phyloP scores from a whole-genome alignment of 2,113 vertebrate genomes.

The Fulmarus glacialis region DNA sequence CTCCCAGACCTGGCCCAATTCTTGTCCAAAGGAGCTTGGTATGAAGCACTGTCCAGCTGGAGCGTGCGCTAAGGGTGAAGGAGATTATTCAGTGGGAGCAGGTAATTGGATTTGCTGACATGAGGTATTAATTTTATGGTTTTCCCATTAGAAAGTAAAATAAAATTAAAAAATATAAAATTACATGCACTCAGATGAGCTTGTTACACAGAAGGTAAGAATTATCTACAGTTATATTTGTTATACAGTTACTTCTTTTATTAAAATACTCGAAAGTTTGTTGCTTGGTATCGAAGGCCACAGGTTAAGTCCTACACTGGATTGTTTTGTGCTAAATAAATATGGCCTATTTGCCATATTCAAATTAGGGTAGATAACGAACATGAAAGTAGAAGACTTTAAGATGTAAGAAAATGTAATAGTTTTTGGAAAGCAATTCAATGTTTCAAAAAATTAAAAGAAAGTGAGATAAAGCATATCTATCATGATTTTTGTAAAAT shows the following conservation, averaged over 20 bases:
- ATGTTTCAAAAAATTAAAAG: not conserved
- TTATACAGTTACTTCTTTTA: not conserved
- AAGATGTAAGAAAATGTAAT: not conserved
- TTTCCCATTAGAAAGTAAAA: not conserved
- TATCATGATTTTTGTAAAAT: not conserved
- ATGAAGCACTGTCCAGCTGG: not conserved
- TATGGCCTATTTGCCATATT: not conserved
- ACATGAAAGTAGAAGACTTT: not conserved
- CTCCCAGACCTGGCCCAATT: not conserved
- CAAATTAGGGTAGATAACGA: not conserved
- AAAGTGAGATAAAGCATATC: not conserved
- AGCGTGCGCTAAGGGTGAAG: fast-evolving
- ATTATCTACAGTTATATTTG: not conserved
- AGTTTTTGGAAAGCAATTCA: not conserved
- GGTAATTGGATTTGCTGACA: not conserved
- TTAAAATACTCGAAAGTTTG: not conserved
- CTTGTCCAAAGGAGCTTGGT: not conserved
- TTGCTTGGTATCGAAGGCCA: not conserved
- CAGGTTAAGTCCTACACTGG: not conserved
- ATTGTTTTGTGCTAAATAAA: not conserved
- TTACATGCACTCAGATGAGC: not conserved
- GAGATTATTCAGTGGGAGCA: not conserved
- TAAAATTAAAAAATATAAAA: not conserved
- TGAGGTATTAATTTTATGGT: not conserved
- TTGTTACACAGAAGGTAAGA: not conserved